Evolutionary conservation across 2,113 vertebrate species (phyloP), one percentile per base, ranked within the genome.

Genomic region (Proteles cristata): DNA sequence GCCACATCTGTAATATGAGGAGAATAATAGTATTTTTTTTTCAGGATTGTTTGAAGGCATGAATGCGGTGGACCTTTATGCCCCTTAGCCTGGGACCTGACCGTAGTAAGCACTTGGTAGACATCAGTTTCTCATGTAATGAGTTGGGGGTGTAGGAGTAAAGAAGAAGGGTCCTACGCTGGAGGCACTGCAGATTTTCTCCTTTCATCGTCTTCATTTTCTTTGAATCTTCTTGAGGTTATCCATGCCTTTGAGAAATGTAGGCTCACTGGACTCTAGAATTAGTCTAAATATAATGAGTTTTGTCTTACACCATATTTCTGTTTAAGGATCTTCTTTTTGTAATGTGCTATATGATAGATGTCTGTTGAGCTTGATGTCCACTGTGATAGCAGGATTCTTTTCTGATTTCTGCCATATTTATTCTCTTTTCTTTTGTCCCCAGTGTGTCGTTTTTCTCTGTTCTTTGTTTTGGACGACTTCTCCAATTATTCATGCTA

Each of bases 381-480:
- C 88, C 71, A 39, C 16, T 33, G 12, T 73, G 63, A 79, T 48
- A 43, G 4, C 17, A 77, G 63, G 23, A 39, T 86, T 96, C 66
- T 73, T 74, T 82, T 63, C 35, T 66, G 58, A 77, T 66, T 92
- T 97, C 61, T 86, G 48, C 66, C 23, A 0, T 69, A 28, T 39
- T 96, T 69, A 23, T 55, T 79, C 53, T 77, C n/a, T 15, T 4
- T 96, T 82, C 63, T 77, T 94, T 84, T 89, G 39, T 93, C 63
- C 35, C 28, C 12, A 31, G 0, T n/a, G 33, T 92, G 35, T 92
- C 35, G 28, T 68, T 91, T 82, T 79, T 68, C 58, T 68, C 73
- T 80, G 88, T 83, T 65, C 48, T 92, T 96, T 71, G 53, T 94
- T 88, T 94, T 95, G 88, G 14, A 68, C 86, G 50, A 83, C 58